phyloP scores from a whole-genome alignment of 2,888 invertebrate genomes.

The Ornithoptera priamus region DNA sequence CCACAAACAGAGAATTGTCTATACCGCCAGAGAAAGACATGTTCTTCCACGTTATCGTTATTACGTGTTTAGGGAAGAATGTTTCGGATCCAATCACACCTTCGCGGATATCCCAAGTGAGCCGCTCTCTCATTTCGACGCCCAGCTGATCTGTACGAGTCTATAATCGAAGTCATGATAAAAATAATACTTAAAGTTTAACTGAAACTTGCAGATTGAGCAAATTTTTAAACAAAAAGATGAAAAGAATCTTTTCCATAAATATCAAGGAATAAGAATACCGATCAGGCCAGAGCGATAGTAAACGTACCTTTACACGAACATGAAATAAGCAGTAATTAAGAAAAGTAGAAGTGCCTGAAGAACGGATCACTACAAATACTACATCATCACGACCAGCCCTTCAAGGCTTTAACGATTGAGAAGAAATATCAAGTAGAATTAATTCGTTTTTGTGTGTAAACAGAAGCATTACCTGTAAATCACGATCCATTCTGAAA shows the following conservation, averaged over 20 bases:
- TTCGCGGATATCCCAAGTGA: conserved; percentile 93
- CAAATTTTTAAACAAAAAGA: no score
- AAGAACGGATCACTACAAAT: no score
- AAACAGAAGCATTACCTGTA: conserved; percentile 54
- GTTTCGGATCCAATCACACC: conserved; percentile 95
- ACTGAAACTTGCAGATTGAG: background rate
- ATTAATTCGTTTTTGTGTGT: background rate
- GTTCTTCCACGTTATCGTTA: conserved; percentile 97
- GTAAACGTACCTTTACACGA: no score
- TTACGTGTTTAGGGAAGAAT: conserved; percentile 94
- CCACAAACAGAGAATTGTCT: conserved; percentile 86
- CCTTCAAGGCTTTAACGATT: no score
- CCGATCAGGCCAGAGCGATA: no score
- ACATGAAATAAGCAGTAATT: no score
- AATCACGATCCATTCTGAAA: conserved; percentile 83
- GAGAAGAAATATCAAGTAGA: no score
- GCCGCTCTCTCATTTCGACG: conserved; percentile 90
- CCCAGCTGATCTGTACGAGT: conserved; percentile 90
- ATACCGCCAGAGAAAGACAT: conserved; percentile 95
- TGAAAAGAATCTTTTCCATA: no score
- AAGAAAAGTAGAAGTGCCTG: no score
- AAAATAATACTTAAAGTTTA: background rate
- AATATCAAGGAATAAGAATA: no score
- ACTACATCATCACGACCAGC: no score
- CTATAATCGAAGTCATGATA: conserved; percentile 38